These are phyloP conservation scores for Bubo blakistoni DNA, from an alignment of 2,113 vertebrate species.

Conservation along the genomic window DNA sequence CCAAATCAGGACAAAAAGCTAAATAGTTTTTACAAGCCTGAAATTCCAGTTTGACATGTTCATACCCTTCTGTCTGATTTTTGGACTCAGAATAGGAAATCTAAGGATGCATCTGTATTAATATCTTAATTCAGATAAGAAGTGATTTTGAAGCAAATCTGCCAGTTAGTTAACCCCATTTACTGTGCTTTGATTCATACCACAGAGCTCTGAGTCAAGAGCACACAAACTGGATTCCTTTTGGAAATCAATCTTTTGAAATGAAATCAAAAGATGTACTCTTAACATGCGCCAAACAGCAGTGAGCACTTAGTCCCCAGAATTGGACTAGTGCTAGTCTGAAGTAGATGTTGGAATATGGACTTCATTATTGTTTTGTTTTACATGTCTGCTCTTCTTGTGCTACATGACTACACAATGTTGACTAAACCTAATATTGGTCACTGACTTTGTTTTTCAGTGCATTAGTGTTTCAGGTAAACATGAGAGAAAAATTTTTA, in stretches of 20 bases:
- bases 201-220: background rate
- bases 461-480: background rate
- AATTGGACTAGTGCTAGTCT: background rate
- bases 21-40: background rate
- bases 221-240: background rate
- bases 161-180: background rate
- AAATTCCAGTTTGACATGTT: background rate
- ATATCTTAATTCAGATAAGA: background rate
- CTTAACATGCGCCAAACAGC: accelerated
- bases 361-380: background rate
- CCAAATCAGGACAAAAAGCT: background rate
- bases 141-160: background rate
- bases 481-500: background rate
- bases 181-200: background rate
- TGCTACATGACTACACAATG: background rate
- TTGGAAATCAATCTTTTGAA: background rate
- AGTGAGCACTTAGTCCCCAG: background rate
- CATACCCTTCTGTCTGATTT: background rate
- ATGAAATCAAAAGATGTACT: background rate
- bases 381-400: background rate
- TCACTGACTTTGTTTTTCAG: background rate
- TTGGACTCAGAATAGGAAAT: background rate
- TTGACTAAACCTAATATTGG: background rate
- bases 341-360: background rate
- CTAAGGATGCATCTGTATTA: background rate